Conservation (phyloP, 2,113 vertebrate species). For the Lichenostomus cassidix region DNA sequence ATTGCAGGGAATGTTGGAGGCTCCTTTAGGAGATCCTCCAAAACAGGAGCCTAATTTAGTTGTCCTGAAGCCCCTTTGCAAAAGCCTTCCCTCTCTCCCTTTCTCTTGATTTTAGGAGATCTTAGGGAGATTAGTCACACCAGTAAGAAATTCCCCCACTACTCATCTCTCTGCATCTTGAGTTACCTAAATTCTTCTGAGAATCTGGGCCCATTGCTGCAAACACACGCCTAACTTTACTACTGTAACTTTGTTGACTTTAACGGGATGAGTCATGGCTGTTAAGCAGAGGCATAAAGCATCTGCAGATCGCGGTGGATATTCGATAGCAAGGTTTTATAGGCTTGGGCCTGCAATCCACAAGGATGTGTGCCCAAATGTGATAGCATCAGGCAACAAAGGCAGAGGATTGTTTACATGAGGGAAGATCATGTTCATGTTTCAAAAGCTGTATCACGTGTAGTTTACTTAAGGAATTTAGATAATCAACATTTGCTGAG, state of each 20-base stretch:
- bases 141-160: slow-evolving; percentile 25
- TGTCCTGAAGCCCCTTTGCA: not conserved
- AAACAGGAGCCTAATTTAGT: slow-evolving; percentile 27
- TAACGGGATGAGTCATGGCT: slow-evolving; percentile 58
- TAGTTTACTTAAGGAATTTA: slow-evolving; percentile 64
- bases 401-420: slow-evolving; percentile 58
- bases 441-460: slow-evolving; percentile 51
- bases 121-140: slow-evolving; percentile 58
- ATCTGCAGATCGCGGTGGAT: slow-evolving; percentile 50
- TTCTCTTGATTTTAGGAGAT: not conserved
- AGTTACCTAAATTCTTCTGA: slow-evolving; percentile 55
- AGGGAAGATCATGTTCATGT: slow-evolving; percentile 34
- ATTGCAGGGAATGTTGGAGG: not conserved
- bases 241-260: slow-evolving; percentile 63
- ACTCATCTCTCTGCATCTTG: slow-evolving; percentile 45
- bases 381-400: slow-evolving; percentile 47
- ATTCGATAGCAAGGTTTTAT: slow-evolving; percentile 55
- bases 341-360: slow-evolving; percentile 6
- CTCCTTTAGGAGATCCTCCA: not conserved
- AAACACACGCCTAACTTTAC: slow-evolving; percentile 61
- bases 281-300: slow-evolving; percentile 57
- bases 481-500: slow-evolving; percentile 48
- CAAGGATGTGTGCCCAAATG: not conserved
- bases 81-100: not conserved
- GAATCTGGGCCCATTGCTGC: slow-evolving; percentile 14